A percentile compares a stretch with the other conserved stretches of the same genome.
phyloP scores from a whole-genome alignment of 2,113 vertebrate genomes.

The Symphodus melops region DNA sequence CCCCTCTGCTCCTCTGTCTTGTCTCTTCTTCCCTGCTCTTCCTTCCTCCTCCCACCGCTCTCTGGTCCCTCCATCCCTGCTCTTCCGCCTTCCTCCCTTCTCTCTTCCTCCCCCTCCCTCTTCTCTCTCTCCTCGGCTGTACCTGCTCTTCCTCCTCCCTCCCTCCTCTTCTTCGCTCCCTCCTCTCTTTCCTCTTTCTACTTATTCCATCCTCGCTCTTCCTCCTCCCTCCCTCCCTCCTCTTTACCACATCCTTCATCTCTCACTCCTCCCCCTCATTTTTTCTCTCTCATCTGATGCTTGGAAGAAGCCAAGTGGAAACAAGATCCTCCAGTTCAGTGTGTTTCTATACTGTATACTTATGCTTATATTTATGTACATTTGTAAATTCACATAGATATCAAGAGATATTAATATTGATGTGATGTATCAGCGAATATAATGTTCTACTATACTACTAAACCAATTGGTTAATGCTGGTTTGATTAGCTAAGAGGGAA shows the following conservation, averaged over 20 bases:
- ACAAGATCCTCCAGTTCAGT: constrained; percentile 19
- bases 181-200: neutral
- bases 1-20: neutral
- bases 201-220: neutral
- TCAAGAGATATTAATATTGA: no score
- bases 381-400: no score
- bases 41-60: neutral
- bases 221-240: neutral
- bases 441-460: no score
- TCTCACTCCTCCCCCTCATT: neutral
- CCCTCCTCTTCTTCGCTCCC: neutral
- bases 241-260: neutral
- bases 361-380: no score
- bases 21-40: neutral
- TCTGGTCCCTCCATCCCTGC: neutral
- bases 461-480: no score
- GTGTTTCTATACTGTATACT: neutral
- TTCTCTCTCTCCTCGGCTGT: neutral
- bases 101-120: neutral
- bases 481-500: neutral
- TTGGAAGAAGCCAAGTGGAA: constrained; percentile 49
- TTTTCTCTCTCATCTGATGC: constrained; percentile 24
- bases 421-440: no score
- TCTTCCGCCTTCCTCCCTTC: constrained; percentile 3
- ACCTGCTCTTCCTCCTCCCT: neutral